phyloP scores from a whole-genome alignment of 2,888 invertebrate species.

The Steinernema hermaphroditum region DNA sequence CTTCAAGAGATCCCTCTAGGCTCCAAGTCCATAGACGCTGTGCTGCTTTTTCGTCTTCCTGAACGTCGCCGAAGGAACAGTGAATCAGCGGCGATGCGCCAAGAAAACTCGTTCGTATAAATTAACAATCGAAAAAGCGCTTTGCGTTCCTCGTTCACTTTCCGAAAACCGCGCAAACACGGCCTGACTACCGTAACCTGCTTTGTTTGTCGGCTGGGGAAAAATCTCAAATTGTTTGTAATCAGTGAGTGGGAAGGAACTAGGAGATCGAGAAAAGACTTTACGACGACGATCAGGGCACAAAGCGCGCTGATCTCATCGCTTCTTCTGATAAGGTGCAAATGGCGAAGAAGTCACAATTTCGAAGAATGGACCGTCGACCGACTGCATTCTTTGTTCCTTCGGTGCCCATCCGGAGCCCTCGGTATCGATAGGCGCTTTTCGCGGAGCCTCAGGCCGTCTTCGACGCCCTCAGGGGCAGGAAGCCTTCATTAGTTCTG shows the following conservation, averaged over 20 bases:
- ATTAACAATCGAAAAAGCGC: conserved; percentile 3
- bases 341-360: conserved; percentile 10
- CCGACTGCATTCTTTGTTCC: conserved; percentile 6
- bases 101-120: conserved; percentile 10
- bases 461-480: too few species aligned
- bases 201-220: too few species aligned
- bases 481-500: too few species aligned
- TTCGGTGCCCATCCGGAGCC: too few species aligned
- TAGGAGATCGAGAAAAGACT: conserved; percentile 8
- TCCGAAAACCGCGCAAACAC: not conserved
- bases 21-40: too few species aligned
- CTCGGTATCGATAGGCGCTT: too few species aligned
- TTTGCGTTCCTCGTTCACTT: not conserved
- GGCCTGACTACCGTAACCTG: too few species aligned
- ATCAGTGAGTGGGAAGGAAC: not conserved
- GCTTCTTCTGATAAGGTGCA: conserved; percentile 21
- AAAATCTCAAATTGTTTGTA: not conserved
- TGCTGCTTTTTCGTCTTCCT: too few species aligned
- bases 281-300: conserved; percentile 7
- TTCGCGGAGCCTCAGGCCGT: too few species aligned
- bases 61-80: not conserved
- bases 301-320: conserved; percentile 5
- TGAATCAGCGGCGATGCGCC: not conserved
- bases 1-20: not conserved
- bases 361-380: conserved; percentile 12